Evolutionary conservation across 2,113 vertebrate genomes (phyloP).

Genomic region (Bos indicus): DNA sequence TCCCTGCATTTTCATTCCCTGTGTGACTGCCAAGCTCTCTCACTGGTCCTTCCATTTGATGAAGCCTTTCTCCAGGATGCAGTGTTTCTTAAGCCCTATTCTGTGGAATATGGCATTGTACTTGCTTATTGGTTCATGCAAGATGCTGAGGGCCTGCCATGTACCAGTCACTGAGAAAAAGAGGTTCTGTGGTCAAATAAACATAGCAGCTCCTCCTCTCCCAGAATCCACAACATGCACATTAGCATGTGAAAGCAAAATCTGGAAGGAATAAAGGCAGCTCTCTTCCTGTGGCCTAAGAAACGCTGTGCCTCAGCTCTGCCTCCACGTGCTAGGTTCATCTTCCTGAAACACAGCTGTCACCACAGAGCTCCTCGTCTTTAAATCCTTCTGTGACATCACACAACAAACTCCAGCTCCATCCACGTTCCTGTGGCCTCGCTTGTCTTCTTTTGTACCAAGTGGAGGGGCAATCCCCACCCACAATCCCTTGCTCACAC

Average conservation of each 20-base stretch:
- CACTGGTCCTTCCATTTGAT: too few species aligned
- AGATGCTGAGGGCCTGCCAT: neutral
- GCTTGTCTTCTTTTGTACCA: neutral
- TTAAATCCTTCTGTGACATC: neutral
- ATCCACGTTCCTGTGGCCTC: neutral
- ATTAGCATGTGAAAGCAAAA: neutral
- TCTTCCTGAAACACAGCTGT: neutral
- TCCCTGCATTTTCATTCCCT: neutral
- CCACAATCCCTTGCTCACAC: neutral
- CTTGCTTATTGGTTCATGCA: neutral
- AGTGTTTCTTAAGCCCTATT: neutral
- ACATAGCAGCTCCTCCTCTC: neutral
- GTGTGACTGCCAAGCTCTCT: too few species aligned
- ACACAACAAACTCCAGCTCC: neutral
- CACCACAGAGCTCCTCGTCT: neutral
- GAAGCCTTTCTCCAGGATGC: accelerated
- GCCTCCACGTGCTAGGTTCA: accelerated
- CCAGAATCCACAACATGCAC: neutral
- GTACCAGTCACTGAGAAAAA: neutral
- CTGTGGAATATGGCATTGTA: accelerated
- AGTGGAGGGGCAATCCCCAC: accelerated
- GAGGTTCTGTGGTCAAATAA: neutral
- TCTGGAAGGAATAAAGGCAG: neutral
- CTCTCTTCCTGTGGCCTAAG: neutral
- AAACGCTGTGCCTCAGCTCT: neutral